phyloP scores from a whole-genome alignment of 2,113 vertebrate species.

The Heterocephalus glaber region DNA sequence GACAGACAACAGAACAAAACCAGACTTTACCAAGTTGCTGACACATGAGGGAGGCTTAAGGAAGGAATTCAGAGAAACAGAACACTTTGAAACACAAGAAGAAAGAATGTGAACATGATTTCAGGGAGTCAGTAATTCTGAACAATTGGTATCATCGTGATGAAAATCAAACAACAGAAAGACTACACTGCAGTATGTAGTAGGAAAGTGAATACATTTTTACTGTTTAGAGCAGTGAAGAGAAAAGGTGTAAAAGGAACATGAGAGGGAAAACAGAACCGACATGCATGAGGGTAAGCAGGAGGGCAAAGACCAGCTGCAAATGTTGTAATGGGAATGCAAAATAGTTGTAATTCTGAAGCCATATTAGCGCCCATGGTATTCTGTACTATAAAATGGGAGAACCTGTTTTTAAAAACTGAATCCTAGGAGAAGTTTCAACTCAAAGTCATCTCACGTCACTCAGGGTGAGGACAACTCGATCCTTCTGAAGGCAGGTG shows the following conservation, averaged over 20 bases:
- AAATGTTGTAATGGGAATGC: background rate
- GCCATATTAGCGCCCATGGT: background rate
- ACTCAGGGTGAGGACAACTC: background rate
- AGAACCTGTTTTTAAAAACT: background rate
- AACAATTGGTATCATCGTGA: background rate
- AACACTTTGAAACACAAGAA: background rate
- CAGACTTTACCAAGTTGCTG: background rate
- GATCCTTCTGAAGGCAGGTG: background rate
- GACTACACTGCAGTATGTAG: background rate
- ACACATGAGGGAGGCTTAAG: background rate
- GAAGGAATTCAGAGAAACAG: background rate
- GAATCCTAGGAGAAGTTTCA: background rate
- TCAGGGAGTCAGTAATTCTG: background rate
- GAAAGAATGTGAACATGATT: background rate
- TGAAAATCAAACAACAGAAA: background rate
- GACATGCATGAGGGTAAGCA: background rate
- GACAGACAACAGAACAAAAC: background rate
- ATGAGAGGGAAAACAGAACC: background rate
- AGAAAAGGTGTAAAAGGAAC: background rate
- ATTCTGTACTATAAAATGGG: background rate
- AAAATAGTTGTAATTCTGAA: background rate
- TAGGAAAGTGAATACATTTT: background rate
- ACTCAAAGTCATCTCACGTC: background rate
- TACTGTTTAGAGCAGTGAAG: background rate
- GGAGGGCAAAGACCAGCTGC: background rate